Evolutionary conservation across 2,888 invertebrate genomes (phyloP), one percentile per base, ranked within the genome.

Genomic region (Leucania comma): DNA sequence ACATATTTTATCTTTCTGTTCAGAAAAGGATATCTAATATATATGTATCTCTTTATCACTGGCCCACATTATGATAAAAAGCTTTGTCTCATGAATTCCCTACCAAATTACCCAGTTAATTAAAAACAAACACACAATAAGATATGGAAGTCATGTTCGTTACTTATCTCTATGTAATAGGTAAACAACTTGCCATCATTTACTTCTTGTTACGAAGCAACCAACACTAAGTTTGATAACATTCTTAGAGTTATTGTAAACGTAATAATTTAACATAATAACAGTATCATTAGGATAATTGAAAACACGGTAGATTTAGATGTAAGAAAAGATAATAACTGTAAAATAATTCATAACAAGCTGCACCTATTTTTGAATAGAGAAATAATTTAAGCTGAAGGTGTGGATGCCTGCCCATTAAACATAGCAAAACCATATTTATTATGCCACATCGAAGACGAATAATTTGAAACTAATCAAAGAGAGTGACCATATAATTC

Each of bases 381-480:
- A 61, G 48, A 53, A 77, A 51, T 64, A 17, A 64, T 68, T 56
- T 66, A 50, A 77, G 51, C 60, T 22, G 38, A 38, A n/a, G 83
- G 80, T 22, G 71, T 50, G 69, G 66, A 57, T 38, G 12, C 3
- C 29, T 12, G 10, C 65, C 20, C 71, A 71, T 68, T 80, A 60
- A 65, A 68, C 17, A 48, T 63, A 17, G 50, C 35, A 67, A 59
- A 68, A 65, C n/a, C n/a, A 6, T 66, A 69, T 35, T 50, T 59
- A 53, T 3, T 59, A 51, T 42, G 26, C 53, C 32, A 80, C 68
- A 71, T 65, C 54, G 69, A 68, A 80, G 57, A 67, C n/a, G 42
- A 69, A 68, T 61, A 51, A 68, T 72, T 75, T 59, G 10, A 60
- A 66, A 63, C 48, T 58, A 85, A 85, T 83, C 74, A 76, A 50